phyloP scores from a whole-genome alignment of 2,888 invertebrate genomes.

The Latheticus oryzae region DNA sequence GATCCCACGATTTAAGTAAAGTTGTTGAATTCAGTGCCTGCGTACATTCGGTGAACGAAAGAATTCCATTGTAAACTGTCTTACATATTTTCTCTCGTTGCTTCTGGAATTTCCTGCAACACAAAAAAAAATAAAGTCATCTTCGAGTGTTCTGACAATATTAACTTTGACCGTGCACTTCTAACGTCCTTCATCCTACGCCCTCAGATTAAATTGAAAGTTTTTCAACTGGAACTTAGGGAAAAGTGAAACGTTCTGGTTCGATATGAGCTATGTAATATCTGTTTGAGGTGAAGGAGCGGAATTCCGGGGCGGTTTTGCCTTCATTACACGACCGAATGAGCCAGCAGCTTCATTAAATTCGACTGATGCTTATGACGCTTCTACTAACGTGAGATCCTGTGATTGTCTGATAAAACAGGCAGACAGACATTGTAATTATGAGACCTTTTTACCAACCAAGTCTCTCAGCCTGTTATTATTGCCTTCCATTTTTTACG shows the following conservation, averaged over 20 bases:
- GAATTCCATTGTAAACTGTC: conserved; percentile 72
- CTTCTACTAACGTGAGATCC: conserved; percentile 20
- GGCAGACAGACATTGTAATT: too few species aligned
- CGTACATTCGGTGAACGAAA: conserved; percentile 73
- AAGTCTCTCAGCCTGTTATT: too few species aligned
- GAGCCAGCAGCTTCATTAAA: conserved; percentile 46
- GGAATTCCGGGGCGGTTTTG: conserved; percentile 39
- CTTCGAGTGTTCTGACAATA: too few species aligned
- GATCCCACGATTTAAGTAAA: conserved; percentile 54
- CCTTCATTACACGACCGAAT: conserved; percentile 46
- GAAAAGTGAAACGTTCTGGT: conserved; percentile 26
- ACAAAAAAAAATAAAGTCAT: conserved; percentile 9
- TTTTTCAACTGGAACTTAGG: conserved; percentile 6
- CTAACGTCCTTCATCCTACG: too few species aligned
- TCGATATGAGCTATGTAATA: conserved; percentile 34
- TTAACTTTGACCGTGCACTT: too few species aligned
- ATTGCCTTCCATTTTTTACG: too few species aligned
- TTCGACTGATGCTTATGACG: conserved; percentile 40
- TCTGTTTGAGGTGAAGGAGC: conserved; percentile 22
- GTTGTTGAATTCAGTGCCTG: conserved; percentile 66
- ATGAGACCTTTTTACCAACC: too few species aligned
- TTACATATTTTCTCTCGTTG: conserved; percentile 80
- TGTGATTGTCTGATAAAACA: conserved; percentile 8
- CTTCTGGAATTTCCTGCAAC: conserved; percentile 78
- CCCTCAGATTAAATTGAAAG: conserved; percentile 40